phyloP scores from a whole-genome alignment of 2,888 invertebrate species.

The Epicampocera succincta region DNA sequence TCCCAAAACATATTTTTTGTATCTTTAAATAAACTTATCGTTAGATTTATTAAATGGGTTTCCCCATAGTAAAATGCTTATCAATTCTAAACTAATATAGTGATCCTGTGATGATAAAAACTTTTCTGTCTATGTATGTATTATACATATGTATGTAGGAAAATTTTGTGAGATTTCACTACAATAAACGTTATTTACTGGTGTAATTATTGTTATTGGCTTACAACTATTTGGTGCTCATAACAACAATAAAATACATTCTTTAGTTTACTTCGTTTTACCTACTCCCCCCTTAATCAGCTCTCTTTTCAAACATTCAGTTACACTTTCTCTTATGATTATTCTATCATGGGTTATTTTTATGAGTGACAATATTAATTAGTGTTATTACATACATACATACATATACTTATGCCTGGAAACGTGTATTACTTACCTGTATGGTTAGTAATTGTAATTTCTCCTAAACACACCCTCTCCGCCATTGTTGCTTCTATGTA shows the following conservation, averaged over 20 bases:
- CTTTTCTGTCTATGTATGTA: too few relatives aligned
- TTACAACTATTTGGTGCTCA: not conserved
- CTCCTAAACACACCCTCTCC: constrained; percentile 9
- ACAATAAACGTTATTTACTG: constrained; percentile 26
- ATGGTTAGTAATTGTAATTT: constrained; percentile 39
- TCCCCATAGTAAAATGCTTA: constrained; percentile 21
- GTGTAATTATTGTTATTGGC: constrained; percentile 11
- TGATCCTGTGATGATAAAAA: constrained; percentile 27
- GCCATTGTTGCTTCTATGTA: constrained; percentile 21
- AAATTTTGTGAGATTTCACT: constrained; percentile 41
- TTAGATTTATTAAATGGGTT: not conserved
- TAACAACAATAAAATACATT: not conserved
- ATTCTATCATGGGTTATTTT: constrained; percentile 28
- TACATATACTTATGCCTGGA: too few relatives aligned
- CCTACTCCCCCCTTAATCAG: not conserved
- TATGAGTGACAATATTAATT: constrained; percentile 53
- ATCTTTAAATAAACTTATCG: not conserved
- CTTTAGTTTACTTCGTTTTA: not conserved
- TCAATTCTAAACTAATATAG: constrained; percentile 20
- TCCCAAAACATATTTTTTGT: not conserved
- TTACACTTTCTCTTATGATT: constrained; percentile 38
- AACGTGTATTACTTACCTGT: constrained; percentile 46
- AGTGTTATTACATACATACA: constrained; percentile 25
- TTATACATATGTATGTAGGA: constrained; percentile 37
- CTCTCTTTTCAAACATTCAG: constrained; percentile 1